phyloP scores from a whole-genome alignment of 2,113 vertebrate species.

The Gambusia holbrooki region DNA sequence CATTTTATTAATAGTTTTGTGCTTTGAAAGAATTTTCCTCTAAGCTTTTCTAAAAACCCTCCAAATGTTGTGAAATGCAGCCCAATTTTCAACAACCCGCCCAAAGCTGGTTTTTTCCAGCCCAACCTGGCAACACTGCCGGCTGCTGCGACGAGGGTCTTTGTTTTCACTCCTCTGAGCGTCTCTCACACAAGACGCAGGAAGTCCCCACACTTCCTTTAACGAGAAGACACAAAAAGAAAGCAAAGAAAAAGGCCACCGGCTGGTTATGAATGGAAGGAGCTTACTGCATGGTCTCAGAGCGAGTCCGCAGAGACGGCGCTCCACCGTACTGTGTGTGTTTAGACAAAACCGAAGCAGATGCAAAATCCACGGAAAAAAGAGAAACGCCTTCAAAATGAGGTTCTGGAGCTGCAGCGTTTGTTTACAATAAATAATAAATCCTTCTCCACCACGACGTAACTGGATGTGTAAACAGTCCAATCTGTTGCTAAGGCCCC shows the following conservation, averaged over 20 bases:
- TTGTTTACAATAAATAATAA: constrained; percentile 65
- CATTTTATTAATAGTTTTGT: too few species aligned
- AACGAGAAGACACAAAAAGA: background rate
- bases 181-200: constrained; percentile 42
- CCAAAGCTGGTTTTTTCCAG: too few species aligned
- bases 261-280: constrained; percentile 6
- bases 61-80: too few species aligned
- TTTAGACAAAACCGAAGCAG: background rate
- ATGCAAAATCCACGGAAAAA: background rate
- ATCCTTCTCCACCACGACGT: constrained; percentile 42
- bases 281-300: background rate
- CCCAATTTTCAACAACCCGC: too few species aligned
- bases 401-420: constrained; percentile 9
- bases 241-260: background rate
- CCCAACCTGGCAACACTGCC: background rate
- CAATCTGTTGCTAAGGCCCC: constrained; percentile 78
- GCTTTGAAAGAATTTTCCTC: too few species aligned
- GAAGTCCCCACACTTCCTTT: constrained; percentile 48
- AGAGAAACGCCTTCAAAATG: background rate
- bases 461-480: constrained; percentile 73
- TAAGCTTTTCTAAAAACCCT: too few species aligned
- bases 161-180: constrained; percentile 57
- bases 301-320: background rate
- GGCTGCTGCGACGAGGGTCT: constrained; percentile 46
- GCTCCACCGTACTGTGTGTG: background rate